Base-by-base conservation (phyloP, 2,113 vertebrate genomes). In the Danionella cerebrum region DNA sequence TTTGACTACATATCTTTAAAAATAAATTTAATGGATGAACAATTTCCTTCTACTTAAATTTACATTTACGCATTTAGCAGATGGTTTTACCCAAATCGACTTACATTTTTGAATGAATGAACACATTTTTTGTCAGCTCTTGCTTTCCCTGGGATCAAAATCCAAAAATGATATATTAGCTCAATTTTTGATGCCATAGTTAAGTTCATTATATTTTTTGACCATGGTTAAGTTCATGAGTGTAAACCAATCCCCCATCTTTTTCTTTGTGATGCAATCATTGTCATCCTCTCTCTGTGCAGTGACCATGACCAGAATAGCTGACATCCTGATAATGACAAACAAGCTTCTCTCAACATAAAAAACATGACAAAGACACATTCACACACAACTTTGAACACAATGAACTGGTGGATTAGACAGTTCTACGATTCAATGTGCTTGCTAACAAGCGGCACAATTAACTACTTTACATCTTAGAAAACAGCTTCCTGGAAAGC, bases 391-490 rank as follows among this genome's bases (percentile, higher is more conserved):
- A 9, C 29, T 1, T 1, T 1, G 13, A 59, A 58, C 22, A 41
- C 16, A 36, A 55, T 3, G 13, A 25, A 44, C 36, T 41, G 18
- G 42, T 18, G 27, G 55, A 41, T 59, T 57, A 57, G 53, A 57
- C 36, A 41, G 55, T 13, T 58, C 55, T 58, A 36, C n/a, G 8
- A 35, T 36, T 41, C 14, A 35, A 24, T 58, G 22, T 35, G 19
- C 36, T 58, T 41, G 36, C 55, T 58, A 58, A 58, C 55, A 58
- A 58, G 36, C 55, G 39, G 13, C 36, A 41, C 36, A 58, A 41
- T 58, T 58, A 58, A 36, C 36, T 16, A 14, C 38, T 25, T 58
- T 58, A 41, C 21, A 58, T 58, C 55, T 41, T n/a, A 58, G 39
- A 41, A 58, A 41, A 13, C 39, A 41, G 35, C 39, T 58, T 21